These are phyloP conservation scores for Drosophila merina DNA, from an alignment of 2,888 invertebrate genomes.

Conservation along the genomic window DNA sequence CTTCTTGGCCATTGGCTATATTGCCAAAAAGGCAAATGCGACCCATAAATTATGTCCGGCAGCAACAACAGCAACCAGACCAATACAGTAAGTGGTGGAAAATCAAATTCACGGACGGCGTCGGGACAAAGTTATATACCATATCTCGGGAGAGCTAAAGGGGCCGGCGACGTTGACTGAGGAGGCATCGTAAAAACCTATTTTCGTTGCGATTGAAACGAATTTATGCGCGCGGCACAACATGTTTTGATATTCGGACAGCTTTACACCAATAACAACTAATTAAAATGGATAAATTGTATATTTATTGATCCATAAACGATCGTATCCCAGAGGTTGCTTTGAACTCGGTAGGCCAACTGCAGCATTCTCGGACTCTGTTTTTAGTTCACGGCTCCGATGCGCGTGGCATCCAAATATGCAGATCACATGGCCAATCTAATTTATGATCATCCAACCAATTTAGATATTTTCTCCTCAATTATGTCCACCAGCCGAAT, in stretches of 20 bases:
- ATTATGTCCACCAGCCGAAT: constrained; percentile 8
- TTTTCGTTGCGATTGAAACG: constrained; percentile 61
- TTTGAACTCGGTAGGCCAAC: constrained; percentile 33
- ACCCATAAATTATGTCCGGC: constrained; percentile 61
- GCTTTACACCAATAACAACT: constrained; percentile 68
- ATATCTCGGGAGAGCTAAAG: constrained; percentile 8
- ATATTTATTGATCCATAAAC: constrained; percentile 58
- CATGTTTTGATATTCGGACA: constrained; percentile 63
- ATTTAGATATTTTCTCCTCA: constrained; percentile 10
- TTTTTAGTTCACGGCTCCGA: constrained; percentile 9
- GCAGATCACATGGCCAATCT: constrained; percentile 24
- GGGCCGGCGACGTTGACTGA: constrained; percentile 36
- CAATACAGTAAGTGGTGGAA: constrained; percentile 30
- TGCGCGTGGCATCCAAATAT: constrained; percentile 51
- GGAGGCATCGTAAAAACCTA: constrained; percentile 72
- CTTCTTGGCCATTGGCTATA: constrained; percentile 36
- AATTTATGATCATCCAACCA: constrained; percentile 38
- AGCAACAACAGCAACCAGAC: constrained; percentile 17
- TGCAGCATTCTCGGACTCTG: constrained; percentile 2
- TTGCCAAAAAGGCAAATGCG: constrained; percentile 62
- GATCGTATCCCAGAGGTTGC: constrained; percentile 17
- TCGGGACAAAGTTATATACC: constrained; percentile 35
- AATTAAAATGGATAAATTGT: constrained; percentile 64
- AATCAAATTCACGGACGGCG: constrained; percentile 34
- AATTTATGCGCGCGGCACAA: constrained; percentile 76